Evolutionary conservation across 2,797 vertebrate species (phyloP), one percentile per base, ranked within the genome.

Genomic region (Luscinia megarhynchos): DNA sequence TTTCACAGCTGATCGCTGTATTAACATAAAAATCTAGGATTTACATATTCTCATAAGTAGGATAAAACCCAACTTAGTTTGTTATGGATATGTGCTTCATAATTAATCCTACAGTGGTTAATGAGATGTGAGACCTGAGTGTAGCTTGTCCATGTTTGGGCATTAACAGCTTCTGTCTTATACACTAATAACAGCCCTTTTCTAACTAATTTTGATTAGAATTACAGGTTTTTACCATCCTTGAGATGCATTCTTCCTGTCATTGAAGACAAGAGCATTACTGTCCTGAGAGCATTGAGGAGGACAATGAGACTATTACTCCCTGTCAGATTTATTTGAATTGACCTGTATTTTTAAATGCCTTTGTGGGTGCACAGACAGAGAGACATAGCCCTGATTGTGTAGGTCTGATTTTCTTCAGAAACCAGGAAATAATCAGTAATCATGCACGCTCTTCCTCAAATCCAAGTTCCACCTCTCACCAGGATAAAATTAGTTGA

Each of bases 401-500:
- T 59, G 3, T 38, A 79, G 59, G 13, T 48, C 53, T 61, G 10
- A 80, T 86, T 91, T 91, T 85, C 46, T 81, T 90, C 1, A 4
- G 46, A 91, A 94, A 84, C 10, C 36, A 50, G 59, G 85, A 89
- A 80, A 82, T 38, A 76, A 76, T 76, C 67, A n/a, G 41, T 79
- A 86, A 58, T 69, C 63, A 70, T 41, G 10, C 48, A 53, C 1
- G 6, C 15, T 91, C 36, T 95, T 89, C 75, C 84, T 85, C 29
- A 92, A 85, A 90, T 64, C 14, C 24, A 75, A 78, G 51, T 89
- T 83, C 40, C 29, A 84, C 13, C 19, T 80, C 76, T 91, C 90
- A 93, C 66, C 51, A 73, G 62, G 82, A 87, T 73, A 94, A 95
- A 94, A 87, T 38, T 87, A 74, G 26, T 85, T 93, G 84, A 89